These are phyloP conservation scores for Dasypus novemcinctus DNA, from an alignment of 2,113 vertebrate species.

Conservation along the genomic window DNA sequence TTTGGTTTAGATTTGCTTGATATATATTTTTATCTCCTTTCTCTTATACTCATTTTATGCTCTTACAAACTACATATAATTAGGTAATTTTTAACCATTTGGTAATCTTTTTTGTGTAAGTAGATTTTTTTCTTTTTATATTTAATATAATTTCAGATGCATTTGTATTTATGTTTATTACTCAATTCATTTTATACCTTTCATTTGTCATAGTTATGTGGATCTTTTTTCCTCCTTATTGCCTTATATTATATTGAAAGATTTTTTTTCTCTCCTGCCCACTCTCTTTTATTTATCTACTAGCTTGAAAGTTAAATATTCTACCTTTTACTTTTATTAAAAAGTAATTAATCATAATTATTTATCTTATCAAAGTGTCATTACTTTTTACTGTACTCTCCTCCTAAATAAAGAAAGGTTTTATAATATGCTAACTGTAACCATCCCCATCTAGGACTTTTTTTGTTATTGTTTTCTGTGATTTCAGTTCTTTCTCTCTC, in stretches of 20 bases:
- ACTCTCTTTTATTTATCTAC: neutral
- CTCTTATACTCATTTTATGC: neutral
- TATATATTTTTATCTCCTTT: neutral
- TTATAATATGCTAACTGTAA: neutral
- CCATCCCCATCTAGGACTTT: neutral
- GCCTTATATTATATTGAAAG: neutral
- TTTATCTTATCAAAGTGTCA: conserved; percentile 9
- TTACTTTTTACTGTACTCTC: neutral
- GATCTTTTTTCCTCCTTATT: neutral
- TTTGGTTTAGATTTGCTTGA: neutral
- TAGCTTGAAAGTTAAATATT: neutral
- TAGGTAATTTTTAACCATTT: neutral
- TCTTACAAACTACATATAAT: neutral
- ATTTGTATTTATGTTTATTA: neutral
- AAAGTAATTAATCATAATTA: neutral
- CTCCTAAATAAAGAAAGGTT: neutral
- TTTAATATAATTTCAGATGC: neutral
- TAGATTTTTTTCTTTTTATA: neutral
- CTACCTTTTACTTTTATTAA: neutral
- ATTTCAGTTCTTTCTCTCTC: neutral
- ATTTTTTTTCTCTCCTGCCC: neutral
- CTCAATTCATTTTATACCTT: neutral
- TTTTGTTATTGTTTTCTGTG: neutral
- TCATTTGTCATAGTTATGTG: neutral
- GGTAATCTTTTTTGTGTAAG: neutral